Conservation (phyloP, 2,888 invertebrate genomes). For the Xylophagus ater region DNA sequence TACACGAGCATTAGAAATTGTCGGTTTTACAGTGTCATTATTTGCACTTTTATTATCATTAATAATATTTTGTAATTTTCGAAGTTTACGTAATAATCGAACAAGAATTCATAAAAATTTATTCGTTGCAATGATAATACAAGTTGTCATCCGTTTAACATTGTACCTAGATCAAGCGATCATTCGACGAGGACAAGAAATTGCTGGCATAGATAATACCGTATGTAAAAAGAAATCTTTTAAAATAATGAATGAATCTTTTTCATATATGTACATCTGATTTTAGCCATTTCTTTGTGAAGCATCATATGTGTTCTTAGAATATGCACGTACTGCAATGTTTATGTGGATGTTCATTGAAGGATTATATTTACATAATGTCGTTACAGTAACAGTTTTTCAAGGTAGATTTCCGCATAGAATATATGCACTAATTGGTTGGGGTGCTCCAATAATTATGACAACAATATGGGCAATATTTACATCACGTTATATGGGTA, state of each 20-base stretch:
- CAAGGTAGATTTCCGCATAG: constrained; percentile 47
- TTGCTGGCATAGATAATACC: constrained; percentile 47
- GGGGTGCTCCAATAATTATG: constrained; percentile 60
- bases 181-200: constrained; percentile 35
- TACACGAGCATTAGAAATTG: constrained; percentile 66
- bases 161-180: constrained; percentile 65
- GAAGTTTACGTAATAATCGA: constrained; percentile 66
- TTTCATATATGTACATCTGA: neutral
- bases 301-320: constrained; percentile 63
- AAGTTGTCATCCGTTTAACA: constrained; percentile 59
- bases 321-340: constrained; percentile 81
- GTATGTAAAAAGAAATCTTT: constrained; percentile 43
- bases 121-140: constrained; percentile 69
- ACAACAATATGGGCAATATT: constrained; percentile 57
- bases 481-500: constrained; percentile 43
- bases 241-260: neutral
- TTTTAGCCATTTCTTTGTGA: constrained; percentile 70
- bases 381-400: constrained; percentile 65
- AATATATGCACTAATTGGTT: constrained; percentile 56
- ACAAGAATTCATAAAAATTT: constrained; percentile 79
- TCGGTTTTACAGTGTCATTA: constrained; percentile 73
- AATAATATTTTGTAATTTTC: constrained; percentile 68
- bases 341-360: constrained; percentile 98
- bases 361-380: constrained; percentile 76
- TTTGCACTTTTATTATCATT: constrained; percentile 63